Evolutionary conservation across 2,888 invertebrate genomes (phyloP), one percentile per base, ranked within the genome.

Genomic region (Drosophila bunnanda): DNA sequence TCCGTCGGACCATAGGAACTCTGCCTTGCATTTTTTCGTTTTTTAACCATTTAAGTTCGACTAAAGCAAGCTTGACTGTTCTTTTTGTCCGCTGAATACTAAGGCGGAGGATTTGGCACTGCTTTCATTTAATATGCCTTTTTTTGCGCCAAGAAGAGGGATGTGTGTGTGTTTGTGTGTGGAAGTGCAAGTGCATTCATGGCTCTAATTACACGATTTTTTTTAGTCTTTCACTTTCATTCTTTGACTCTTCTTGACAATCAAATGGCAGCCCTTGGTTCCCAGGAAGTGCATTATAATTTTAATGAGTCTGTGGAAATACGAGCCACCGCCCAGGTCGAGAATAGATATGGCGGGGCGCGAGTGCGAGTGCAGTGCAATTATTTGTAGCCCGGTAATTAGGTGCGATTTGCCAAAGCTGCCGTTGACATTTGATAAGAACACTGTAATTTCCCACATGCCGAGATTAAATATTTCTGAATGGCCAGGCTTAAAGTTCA

Each of bases 341-440:
- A 25, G 17, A 10, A 32, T 32, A 22, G 28, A 15, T 28, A 34
- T 12, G 25, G 50, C 20, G 8, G 4, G 4, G 9, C 10, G 30
- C 32, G n/a, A n/a, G n/a, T n/a, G n/a, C n/a, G 10, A 7, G 52
- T 22, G 36, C 41, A 25, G 20, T 36, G 12, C 34, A 39, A 50
- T 36, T 48, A 15, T 44, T 38, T 36, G 30, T 36, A 22, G 20
- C 10, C 38, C 36, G 32, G 28, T 43, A 70, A 68, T 75, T 82
- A 68, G 64, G 57, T 80, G 75, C 55, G 70, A 79, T 76, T 77
- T 50, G 25, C 13, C 17, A 76, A 73, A 59, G 77, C 73, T 80
- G 80, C 58, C 41, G 17, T 57, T 79, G 79, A 82, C 82, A 73
- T 77, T 66, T 74, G 70, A 53, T 52, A 53, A 32, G 30, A 15